Evolutionary conservation across 1,140 invertebrate genomes (phyloP).

Genomic region (Bombyx mandarina): DNA sequence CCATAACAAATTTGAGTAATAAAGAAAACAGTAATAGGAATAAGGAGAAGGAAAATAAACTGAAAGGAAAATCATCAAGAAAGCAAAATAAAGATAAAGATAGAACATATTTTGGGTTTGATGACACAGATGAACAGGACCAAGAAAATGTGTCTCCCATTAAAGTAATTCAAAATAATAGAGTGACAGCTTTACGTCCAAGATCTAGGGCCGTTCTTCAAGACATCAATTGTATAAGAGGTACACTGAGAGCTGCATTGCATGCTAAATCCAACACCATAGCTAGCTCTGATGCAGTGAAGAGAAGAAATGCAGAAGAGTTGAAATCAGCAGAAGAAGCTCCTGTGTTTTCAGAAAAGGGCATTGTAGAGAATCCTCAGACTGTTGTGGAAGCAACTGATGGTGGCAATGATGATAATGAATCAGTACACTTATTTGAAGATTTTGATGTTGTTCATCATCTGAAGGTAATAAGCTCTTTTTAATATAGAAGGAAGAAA

Average conservation of each 20-base stretch:
- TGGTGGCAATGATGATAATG: slow-evolving; percentile 20
- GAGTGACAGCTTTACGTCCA: slow-evolving; percentile 23
- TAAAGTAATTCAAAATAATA: slow-evolving; percentile 28
- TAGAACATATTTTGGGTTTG: slow-evolving; percentile 56
- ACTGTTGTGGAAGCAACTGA: slow-evolving; percentile 16
- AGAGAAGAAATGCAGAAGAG: slow-evolving; percentile 14
- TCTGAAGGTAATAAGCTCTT: slow-evolving; percentile 28
- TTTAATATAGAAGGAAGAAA: too few relatives aligned
- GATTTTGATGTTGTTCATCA: slow-evolving; percentile 57
- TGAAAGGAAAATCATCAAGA: slow-evolving; percentile 14
- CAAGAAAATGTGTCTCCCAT: slow-evolving; percentile 53
- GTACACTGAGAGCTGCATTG: slow-evolving; percentile 30
- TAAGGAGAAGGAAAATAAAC: slow-evolving; percentile 15
- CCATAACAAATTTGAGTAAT: slow-evolving; percentile 14
- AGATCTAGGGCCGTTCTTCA: slow-evolving; percentile 35
- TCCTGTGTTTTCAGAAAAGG: slow-evolving; percentile 29
- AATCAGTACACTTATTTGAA: slow-evolving; percentile 61
- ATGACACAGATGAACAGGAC: slow-evolving; percentile 44
- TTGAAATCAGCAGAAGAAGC: slow-evolving; percentile 42
- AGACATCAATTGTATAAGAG: slow-evolving; percentile 38
- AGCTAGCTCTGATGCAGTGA: slow-evolving; percentile 30
- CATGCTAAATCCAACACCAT: slow-evolving; percentile 32
- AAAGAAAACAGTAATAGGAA: slow-evolving; percentile 21
- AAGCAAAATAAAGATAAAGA: slow-evolving; percentile 34
- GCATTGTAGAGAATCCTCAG: slow-evolving; percentile 7